A percentile compares a stretch with the other conserved stretches of the same genome.
These are phyloP conservation scores for Zenarchopterus dispar DNA, from an alignment of 2,797 vertebrate genomes.

Conservation along the genomic window DNA sequence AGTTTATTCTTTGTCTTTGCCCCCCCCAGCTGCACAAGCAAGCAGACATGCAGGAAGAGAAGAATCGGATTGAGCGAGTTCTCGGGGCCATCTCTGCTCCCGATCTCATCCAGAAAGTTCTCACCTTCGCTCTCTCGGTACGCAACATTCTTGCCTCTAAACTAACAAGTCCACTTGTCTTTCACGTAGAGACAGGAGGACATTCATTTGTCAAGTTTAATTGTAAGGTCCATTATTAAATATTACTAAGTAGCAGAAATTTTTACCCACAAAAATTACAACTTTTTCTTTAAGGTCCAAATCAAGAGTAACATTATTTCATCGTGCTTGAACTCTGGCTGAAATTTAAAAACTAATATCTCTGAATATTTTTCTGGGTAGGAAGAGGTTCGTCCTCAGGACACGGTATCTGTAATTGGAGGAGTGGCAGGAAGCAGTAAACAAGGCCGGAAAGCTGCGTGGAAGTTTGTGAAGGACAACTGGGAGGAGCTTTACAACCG, in stretches of 20 bases:
- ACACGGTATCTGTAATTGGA: constrained; percentile 96
- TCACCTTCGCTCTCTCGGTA: constrained; percentile 96
- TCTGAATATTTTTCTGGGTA: constrained; percentile 51
- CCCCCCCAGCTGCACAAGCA: constrained; percentile 96
- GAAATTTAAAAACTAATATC: neutral
- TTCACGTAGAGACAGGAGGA: too few species aligned
- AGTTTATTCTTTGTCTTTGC: neutral
- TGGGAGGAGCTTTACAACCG: constrained; percentile 98
- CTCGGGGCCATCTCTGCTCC: constrained; percentile 93
- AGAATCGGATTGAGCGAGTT: constrained; percentile 94
- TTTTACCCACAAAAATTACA: too few species aligned
- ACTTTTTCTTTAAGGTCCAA: too few species aligned
- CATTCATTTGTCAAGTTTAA: too few species aligned
- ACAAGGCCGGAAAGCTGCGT: constrained; percentile 94
- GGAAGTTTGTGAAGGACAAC: constrained; percentile 96
- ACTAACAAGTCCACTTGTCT: too few species aligned
- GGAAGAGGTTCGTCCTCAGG: constrained; percentile 99
- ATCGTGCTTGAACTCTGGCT: neutral
- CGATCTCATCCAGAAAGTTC: constrained; percentile 96
- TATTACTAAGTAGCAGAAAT: too few species aligned
- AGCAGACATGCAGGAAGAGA: constrained; percentile 99
- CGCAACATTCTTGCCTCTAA: constrained; percentile 11
- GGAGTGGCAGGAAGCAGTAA: constrained; percentile 96
- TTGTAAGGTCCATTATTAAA: too few species aligned
- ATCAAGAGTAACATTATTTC: neutral